Evolutionary conservation across 37 sponge, comb jelly and placozoan genomes (phyloP).

Genomic region (Tethya wilhelma): DNA sequence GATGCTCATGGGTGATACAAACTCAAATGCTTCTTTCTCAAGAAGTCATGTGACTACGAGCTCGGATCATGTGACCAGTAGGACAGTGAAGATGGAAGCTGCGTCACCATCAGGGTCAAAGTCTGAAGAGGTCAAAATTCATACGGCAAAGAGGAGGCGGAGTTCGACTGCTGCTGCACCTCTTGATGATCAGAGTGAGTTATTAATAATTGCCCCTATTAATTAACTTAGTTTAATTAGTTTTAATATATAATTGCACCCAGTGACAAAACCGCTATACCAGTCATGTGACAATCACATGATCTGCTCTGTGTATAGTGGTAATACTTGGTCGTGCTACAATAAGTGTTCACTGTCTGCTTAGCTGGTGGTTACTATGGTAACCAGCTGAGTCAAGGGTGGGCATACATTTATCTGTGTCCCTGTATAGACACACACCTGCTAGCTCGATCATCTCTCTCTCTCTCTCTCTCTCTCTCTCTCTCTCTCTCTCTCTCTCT

Average conservation of each 20-base stretch:
- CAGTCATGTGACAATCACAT: too few species aligned
- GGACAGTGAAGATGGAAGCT: too few species aligned
- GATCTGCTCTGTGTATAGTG: too few species aligned
- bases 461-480: conserved; percentile 42
- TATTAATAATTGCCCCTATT: background rate
- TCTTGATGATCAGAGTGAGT: conserved; percentile 54
- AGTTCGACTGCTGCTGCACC: background rate
- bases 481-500: conserved; percentile 27
- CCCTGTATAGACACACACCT: background rate
- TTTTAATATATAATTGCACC: background rate
- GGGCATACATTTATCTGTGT: too few species aligned
- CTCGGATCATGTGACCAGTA: background rate
- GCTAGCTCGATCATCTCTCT: conserved; percentile 9
- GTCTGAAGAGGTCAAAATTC: background rate
- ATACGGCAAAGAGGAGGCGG: background rate
- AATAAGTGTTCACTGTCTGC: too few species aligned
- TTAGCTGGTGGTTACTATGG: too few species aligned
- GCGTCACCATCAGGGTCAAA: too few species aligned
- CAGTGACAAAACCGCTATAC: background rate
- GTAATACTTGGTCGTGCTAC: too few species aligned
- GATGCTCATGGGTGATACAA: background rate
- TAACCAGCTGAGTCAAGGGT: too few species aligned
- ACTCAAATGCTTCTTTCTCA: background rate
- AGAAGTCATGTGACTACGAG: background rate
- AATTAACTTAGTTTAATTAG: background rate